Conservation (phyloP, 1,140 invertebrate species). For the Caenorhabditis briggsae region DNA sequence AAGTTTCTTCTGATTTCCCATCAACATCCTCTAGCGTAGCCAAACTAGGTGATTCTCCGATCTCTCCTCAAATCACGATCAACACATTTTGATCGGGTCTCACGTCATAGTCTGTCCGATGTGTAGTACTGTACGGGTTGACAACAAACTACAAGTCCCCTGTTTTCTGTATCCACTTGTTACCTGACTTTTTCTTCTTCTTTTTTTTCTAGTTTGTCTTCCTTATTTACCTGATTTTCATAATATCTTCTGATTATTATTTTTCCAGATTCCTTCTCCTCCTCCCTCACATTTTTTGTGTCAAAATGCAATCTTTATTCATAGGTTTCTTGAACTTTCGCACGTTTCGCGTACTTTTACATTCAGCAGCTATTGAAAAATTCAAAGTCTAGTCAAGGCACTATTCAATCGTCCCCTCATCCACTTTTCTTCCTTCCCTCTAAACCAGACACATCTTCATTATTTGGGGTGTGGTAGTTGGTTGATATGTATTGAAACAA, state of each 20-base stretch:
- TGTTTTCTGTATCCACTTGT: background rate
- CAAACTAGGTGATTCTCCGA: background rate
- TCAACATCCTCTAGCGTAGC: background rate
- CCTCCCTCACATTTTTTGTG: background rate
- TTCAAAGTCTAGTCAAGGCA: constrained; percentile 12
- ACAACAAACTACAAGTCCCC: background rate
- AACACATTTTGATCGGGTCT: constrained; percentile 12
- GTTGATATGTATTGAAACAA: background rate
- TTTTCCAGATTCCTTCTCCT: background rate
- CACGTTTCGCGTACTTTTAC: constrained; percentile 48
- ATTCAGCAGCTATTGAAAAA: background rate
- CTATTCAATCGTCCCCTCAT: background rate
- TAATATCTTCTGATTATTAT: too few relatives aligned
- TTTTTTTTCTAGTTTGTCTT: background rate
- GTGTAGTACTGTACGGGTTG: background rate
- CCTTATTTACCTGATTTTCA: too few relatives aligned
- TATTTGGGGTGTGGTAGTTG: constrained; percentile 2
- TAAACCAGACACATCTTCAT: background rate
- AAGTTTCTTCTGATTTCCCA: background rate
- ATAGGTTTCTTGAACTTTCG: constrained; percentile 17
- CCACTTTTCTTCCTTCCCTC: background rate
- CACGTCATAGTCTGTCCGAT: background rate
- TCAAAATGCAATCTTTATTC: background rate
- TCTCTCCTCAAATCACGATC: constrained; percentile 9
- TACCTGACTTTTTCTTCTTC: background rate